Percentiles rank a stretch among this genome's conserved stretches.
phyloP scores from a whole-genome alignment of 2,888 invertebrate genomes.

The Mantis religiosa region DNA sequence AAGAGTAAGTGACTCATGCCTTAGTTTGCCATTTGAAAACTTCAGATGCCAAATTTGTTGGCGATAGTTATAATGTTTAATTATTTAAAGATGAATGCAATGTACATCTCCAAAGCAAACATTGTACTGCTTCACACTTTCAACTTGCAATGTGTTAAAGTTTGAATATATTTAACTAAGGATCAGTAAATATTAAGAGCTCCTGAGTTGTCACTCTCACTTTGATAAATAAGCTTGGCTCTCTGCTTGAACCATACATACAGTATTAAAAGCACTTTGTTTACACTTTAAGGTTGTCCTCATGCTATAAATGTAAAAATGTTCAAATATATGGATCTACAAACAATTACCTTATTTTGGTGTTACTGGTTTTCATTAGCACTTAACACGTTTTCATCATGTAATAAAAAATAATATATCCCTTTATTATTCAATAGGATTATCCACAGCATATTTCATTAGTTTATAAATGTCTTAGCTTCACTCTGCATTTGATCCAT shows the following conservation, averaged over 20 bases:
- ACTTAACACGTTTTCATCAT: not conserved
- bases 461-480: not conserved
- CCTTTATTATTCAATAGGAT: not conserved
- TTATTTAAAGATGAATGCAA: too few relatives aligned
- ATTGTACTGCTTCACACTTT: too few relatives aligned
- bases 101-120: too few relatives aligned
- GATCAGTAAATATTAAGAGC: too few relatives aligned
- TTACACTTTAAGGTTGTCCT: not conserved
- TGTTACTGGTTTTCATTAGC: not conserved
- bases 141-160: too few relatives aligned
- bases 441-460: not conserved
- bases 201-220: too few relatives aligned
- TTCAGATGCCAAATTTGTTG: too few relatives aligned
- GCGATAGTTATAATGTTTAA: too few relatives aligned
- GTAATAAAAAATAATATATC: not conserved
- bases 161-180: too few relatives aligned
- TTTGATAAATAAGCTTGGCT: not conserved
- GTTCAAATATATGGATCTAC: not conserved
- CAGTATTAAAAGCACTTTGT: not conserved
- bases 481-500: not conserved
- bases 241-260: not conserved
- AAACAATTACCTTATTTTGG: not conserved
- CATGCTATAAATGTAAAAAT: not conserved
- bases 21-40: too few relatives aligned
- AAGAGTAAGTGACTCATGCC: too few relatives aligned